Conservation (phyloP, 2,113 vertebrate genomes). For the Carlito syrichta region DNA sequence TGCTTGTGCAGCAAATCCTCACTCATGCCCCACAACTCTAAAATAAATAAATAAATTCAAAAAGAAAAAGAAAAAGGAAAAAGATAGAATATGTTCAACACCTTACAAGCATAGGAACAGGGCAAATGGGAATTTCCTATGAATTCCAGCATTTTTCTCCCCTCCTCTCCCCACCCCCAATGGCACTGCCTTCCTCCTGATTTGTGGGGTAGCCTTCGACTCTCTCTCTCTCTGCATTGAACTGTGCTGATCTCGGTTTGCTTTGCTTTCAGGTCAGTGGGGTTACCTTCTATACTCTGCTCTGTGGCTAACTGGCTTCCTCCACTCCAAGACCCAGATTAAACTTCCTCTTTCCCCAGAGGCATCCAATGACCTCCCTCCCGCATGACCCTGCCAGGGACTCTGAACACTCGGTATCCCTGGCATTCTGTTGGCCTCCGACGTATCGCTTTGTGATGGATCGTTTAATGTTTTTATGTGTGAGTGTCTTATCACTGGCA, state of each 20-base stretch:
- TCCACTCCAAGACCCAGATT: neutral
- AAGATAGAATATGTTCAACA: neutral
- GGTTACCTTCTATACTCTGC: neutral
- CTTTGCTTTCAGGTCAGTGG: neutral
- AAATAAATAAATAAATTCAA: neutral
- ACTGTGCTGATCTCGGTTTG: neutral
- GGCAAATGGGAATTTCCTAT: neutral
- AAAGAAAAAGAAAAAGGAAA: too few relatives aligned
- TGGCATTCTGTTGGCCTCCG: neutral
- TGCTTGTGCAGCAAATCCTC: too few relatives aligned
- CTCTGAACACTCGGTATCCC: neutral
- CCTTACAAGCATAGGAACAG: neutral
- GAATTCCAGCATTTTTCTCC: neutral
- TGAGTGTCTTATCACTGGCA: neutral
- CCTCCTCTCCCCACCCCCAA: neutral
- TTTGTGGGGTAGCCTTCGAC: neutral
- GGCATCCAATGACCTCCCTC: neutral
- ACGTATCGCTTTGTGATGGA: neutral
- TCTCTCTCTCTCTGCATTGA: neutral
- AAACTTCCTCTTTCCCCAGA: neutral
- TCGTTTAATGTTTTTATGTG: neutral
- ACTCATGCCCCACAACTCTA: rapidly evolving
- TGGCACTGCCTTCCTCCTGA: neutral
- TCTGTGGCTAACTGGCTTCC: neutral
- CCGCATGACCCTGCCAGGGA: neutral